Percentiles rank a stretch among this genome's conserved stretches.
Evolutionary conservation across 2,888 invertebrate genomes (phyloP).

Genomic region (Drosophila putrida): DNA sequence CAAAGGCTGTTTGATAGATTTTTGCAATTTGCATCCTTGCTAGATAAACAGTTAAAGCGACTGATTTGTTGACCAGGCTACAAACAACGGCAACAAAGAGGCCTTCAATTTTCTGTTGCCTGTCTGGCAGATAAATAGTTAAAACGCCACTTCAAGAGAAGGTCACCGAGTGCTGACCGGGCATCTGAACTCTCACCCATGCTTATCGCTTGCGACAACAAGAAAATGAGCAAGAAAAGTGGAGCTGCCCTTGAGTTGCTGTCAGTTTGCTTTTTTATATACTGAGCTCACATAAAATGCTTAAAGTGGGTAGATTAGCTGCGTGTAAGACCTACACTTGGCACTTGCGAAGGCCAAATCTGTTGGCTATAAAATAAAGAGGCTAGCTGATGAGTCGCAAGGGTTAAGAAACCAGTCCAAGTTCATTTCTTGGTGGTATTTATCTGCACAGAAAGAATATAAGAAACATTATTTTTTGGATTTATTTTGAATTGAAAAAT

Average conservation of each 20-base stretch:
- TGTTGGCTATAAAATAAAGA: slow-evolving; percentile 18
- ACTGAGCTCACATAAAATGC: slow-evolving; percentile 47
- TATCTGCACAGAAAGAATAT: background rate
- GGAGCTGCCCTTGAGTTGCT: slow-evolving; percentile 51
- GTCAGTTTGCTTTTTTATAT: slow-evolving; percentile 42
- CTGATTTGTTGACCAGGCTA: slow-evolving; percentile 49
- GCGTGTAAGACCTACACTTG: slow-evolving; percentile 27
- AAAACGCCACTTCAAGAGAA: slow-evolving; percentile 30
- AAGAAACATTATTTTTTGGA: background rate
- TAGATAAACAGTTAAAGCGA: slow-evolving; percentile 45
- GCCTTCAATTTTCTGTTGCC: slow-evolving; percentile 45
- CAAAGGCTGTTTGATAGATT: slow-evolving; percentile 57
- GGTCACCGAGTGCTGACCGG: slow-evolving; percentile 47
- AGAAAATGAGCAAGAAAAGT: slow-evolving; percentile 30
- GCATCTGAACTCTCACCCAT: slow-evolving; percentile 20
- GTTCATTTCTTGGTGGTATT: background rate
- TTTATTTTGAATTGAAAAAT: too few relatives aligned
- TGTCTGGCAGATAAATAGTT: slow-evolving; percentile 57
- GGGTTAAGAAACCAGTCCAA: background rate
- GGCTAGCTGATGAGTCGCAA: slow-evolving; percentile 4
- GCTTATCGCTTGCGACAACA: background rate
- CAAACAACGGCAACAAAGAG: slow-evolving; percentile 23
- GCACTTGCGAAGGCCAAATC: slow-evolving; percentile 10
- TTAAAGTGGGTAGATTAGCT: slow-evolving; percentile 69
- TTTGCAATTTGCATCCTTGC: slow-evolving; percentile 57